Evolutionary conservation across 2,888 invertebrate species (phyloP), one percentile per base, ranked within the genome.

Genomic region (Lysandra coridon): DNA sequence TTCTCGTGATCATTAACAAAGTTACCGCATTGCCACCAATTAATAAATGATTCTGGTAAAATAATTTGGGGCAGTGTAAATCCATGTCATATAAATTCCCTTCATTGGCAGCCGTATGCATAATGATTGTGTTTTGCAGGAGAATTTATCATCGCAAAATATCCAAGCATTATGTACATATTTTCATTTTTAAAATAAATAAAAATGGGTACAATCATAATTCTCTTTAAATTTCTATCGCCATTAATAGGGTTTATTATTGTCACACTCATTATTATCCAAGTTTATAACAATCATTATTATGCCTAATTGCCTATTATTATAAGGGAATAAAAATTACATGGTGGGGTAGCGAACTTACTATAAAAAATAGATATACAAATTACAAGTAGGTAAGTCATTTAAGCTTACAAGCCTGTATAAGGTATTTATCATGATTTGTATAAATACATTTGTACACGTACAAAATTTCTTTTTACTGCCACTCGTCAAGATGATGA

Each of bases 21-120:
- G 40, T 74, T 37, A 37, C 17, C 74, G 74, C 49, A 23, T 23
- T 69, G 69, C 69, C 37, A 73, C 73, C 23, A 53, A 33, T 57
- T 37, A 76, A 57, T 10, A 57, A 33, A 76, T 57, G 14, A 76
- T 76, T 53, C 53, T 57, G 33, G 53, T 33, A 57, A 76, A 76
- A 76, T 53, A 57, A 76, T 76, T 76, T 76, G 53, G 76, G 53
- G 14, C 76, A 33, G 76, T 33, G 76, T 76, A 76, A 57, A 57
- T 76, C 76, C 76, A 33, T 53, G 76, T 76, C 53, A 53, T 76
- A 76, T 76, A 76, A 76, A 76, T 76, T 53, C 53, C 53, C 49
- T 76, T 57, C 76, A 76, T 76, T 76, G 57, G 76, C 76, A 76
- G 76, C 57, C 57, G 57, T 53, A 57, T 53, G 57, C 76, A 76